Conservation (phyloP, 1,140 invertebrate species). For the Cryptotermes secundus region DNA sequence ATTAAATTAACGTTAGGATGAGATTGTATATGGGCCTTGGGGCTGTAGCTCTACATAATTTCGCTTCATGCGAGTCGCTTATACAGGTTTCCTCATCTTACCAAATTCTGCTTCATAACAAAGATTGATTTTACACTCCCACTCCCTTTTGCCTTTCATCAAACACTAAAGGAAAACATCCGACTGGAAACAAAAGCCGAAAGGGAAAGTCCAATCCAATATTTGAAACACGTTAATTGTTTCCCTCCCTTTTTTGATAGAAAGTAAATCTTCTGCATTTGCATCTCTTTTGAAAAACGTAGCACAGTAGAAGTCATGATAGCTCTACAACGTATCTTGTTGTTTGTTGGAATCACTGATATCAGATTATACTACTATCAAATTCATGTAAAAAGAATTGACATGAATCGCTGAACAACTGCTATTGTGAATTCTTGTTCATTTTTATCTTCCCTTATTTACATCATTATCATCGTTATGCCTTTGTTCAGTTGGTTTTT, state of each 20-base stretch:
- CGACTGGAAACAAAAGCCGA: neutral
- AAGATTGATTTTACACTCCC: slow-evolving; percentile 1
- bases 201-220: neutral
- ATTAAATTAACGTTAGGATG: slow-evolving; percentile 17
- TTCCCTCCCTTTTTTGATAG: neutral
- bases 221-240: neutral
- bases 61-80: neutral
- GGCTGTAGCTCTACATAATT: neutral
- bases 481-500: too few relatives aligned
- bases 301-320: too few relatives aligned
- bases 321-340: neutral
- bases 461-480: too few relatives aligned
- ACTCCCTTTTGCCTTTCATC: neutral
- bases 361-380: neutral
- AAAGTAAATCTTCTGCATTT: neutral
- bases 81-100: neutral
- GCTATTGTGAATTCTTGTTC: neutral
- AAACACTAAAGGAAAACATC: neutral
- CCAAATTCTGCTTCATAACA: neutral
- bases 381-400: neutral
- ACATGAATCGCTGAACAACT: neutral
- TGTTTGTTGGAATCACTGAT: neutral
- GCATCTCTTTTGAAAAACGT: neutral
- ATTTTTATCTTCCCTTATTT: slow-evolving; percentile 4
- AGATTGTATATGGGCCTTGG: neutral